Evolutionary conservation across 2,113 vertebrate genomes (phyloP).

Genomic region (Brachyistius frenatus): DNA sequence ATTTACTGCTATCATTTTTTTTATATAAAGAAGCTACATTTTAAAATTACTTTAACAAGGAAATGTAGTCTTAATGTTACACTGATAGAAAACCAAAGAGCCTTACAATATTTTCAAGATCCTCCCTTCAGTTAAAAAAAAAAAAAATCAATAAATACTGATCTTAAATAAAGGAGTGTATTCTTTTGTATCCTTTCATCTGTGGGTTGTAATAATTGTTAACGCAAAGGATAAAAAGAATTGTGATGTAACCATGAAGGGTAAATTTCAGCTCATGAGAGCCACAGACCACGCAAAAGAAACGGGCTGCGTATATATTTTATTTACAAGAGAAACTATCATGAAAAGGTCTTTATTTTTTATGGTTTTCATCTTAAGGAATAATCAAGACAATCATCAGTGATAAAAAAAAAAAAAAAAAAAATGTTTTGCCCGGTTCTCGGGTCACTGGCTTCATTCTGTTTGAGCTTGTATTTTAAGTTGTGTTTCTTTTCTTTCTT

Average conservation of each 20-base stretch:
- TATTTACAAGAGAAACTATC: conserved; percentile 42
- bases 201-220: conserved; percentile 36
- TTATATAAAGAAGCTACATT: conserved; percentile 5
- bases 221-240: conserved; percentile 54
- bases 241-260: conserved; percentile 39
- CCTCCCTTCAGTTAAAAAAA: conserved; percentile 8
- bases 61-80: conserved; percentile 23
- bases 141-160: conserved; percentile 15
- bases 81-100: conserved; percentile 37
- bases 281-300: conserved; percentile 34
- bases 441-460: background rate
- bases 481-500: background rate
- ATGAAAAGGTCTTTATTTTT: conserved; percentile 32
- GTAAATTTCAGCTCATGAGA: conserved; percentile 42
- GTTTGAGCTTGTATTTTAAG: background rate
- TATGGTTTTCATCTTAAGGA: conserved; percentile 25
- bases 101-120: conserved; percentile 16
- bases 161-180: conserved; percentile 20
- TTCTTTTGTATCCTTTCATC: conserved; percentile 48
- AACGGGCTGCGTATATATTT: conserved; percentile 29
- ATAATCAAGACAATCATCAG: conserved; percentile 10
- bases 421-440: background rate
- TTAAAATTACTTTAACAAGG: conserved; percentile 9
- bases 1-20: conserved; percentile 14
- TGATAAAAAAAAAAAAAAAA: background rate